Base-by-base conservation (phyloP, 1,140 invertebrate genomes). In the Theocolax elegans region DNA sequence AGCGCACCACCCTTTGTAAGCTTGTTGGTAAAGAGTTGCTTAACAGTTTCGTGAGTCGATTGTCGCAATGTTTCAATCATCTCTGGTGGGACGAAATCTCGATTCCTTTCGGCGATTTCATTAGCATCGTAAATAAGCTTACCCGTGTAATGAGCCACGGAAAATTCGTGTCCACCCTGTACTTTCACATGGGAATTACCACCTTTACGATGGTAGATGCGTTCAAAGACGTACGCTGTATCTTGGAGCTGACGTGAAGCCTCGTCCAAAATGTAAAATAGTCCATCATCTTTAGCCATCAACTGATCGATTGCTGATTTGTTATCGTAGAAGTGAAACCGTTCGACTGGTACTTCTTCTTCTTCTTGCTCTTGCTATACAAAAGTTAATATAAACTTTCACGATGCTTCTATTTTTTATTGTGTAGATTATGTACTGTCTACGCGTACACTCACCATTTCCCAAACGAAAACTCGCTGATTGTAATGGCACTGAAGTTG, bases 401-500 rank as follows among this genome's bases (percentile, higher is more conserved):
- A 35, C 4, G 10, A 6, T 35, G 31, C 31, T 35, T 10, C 10
- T 6, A 10, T 35, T 35, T 35, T 35, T 35, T 35, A 35, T 10
- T 35, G 10, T 35, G 31, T 35, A 6, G 10, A 35, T 35, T 35
- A 35, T 35, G n/a, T n/a, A n/a, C n/a, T n/a, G n/a, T 56, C 17
- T 21, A 21, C 1, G 2, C 9, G n/a, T 19, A 19, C 2, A 51
- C 79, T 87, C 79, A 90, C 88, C 89, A 93, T 92, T 88, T 97
- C 95, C 90, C 94, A 94, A 29, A 90, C 90, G 82, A 97, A 97
- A 29, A 95, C 87, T 81, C 92, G 89, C 84, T 97, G 94, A 77
- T 95, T 93, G 81, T 95, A 95, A 72, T 93, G 91, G 80, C 94
- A 96, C 78, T 96, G 94, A 72, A 97, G 87, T 81, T 96, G 93